phyloP scores from a whole-genome alignment of 2,888 invertebrate species.

The Drosophila anomelani region DNA sequence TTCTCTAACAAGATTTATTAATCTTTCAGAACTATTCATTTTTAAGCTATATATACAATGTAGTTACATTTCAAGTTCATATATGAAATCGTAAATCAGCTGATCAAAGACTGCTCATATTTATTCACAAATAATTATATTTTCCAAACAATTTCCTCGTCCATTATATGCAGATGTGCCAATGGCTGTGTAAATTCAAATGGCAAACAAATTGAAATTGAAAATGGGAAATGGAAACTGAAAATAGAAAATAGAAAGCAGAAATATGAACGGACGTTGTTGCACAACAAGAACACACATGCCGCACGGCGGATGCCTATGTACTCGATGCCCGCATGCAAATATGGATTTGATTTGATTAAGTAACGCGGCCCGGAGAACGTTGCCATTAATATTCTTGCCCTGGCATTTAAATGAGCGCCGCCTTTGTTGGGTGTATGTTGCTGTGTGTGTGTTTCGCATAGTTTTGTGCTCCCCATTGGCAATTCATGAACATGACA shows the following conservation, averaged over 20 bases:
- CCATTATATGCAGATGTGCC: constrained; percentile 39
- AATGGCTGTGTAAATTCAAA: constrained; percentile 37
- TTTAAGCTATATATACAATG: no score
- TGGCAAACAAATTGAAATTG: constrained; percentile 39
- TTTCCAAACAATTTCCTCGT: background rate
- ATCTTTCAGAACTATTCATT: no score
- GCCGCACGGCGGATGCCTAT: constrained; percentile 1
- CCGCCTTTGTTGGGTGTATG: constrained; percentile 40
- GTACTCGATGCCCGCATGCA: constrained; percentile 28
- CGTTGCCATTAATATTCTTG: constrained; percentile 41
- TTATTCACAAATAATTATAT: constrained; percentile 9
- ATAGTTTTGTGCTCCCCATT: constrained; percentile 60
- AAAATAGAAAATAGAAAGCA: constrained; percentile 21
- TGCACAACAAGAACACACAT: constrained; percentile 18
- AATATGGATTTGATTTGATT: constrained; percentile 39
- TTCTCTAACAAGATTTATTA: background rate
- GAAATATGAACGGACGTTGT: constrained; percentile 30
- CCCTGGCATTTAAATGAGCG: constrained; percentile 64
- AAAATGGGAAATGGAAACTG: background rate
- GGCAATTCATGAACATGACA: constrained; percentile 57
- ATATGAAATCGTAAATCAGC: background rate
- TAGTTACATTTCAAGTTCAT: no score
- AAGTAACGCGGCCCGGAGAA: constrained; percentile 41
- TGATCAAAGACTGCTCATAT: constrained; percentile 13
- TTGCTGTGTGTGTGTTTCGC: constrained; percentile 61